These are phyloP conservation scores for Phaedon cochleariae DNA, from an alignment of 2,888 invertebrate genomes.

Conservation along the genomic window DNA sequence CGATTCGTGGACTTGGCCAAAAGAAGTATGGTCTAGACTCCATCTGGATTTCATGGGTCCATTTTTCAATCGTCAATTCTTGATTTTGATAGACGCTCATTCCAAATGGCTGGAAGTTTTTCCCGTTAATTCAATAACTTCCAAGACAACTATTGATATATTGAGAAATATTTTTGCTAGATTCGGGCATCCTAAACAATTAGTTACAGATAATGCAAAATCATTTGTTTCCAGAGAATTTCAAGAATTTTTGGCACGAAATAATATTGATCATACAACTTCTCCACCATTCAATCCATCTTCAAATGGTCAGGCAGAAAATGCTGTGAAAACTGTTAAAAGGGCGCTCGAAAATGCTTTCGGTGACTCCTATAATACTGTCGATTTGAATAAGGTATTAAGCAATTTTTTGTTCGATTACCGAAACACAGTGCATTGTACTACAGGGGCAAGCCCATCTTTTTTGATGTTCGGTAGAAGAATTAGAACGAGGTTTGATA, in stretches of 20 bases:
- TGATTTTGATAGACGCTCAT: conserved; percentile 37
- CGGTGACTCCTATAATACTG: too few species aligned
- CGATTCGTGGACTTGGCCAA: not conserved
- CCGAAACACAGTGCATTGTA: too few species aligned
- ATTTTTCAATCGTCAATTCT: conserved; percentile 26
- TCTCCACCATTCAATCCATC: conserved; percentile 35
- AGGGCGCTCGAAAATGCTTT: too few species aligned
- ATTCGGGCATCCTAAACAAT: conserved; percentile 33
- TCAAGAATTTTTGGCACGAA: conserved; percentile 36
- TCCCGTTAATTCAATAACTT: too few species aligned
- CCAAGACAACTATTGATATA: too few species aligned
- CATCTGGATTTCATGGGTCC: conserved; percentile 43
- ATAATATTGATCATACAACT: conserved; percentile 42
- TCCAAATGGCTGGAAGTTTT: conserved; percentile 44
- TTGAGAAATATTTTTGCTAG: too few species aligned
- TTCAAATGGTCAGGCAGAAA: conserved; percentile 17
- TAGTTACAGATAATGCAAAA: conserved; percentile 40
- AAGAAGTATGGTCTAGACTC: conserved; percentile 27
- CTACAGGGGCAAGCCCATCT: too few species aligned
- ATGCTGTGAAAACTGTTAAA: too few species aligned
- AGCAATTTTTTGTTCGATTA: too few species aligned
- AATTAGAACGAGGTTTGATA: too few species aligned
- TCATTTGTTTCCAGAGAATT: conserved; percentile 39
- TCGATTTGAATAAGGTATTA: too few species aligned
- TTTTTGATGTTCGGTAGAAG: too few species aligned